Conservation (phyloP, 2,888 invertebrate species). For the Drosophila mulleri region DNA sequence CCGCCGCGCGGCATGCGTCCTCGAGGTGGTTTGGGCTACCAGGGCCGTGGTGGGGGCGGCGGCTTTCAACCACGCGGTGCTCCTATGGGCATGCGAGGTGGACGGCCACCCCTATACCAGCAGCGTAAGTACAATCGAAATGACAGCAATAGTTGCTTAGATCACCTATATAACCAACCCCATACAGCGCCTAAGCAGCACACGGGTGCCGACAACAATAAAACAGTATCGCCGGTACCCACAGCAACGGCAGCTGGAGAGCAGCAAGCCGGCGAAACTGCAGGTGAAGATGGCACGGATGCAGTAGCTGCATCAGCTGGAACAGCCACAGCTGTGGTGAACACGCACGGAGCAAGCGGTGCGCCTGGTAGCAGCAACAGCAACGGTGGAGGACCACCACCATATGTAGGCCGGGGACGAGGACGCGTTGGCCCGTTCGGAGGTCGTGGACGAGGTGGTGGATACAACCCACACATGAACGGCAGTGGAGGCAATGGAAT, state of each 20-base stretch:
- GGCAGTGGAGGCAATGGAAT: conserved; percentile 70
- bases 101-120: conserved; percentile 83
- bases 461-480: conserved; percentile 83
- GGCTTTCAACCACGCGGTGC: conserved; percentile 82
- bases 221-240: conserved; percentile 83
- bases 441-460: conserved; percentile 78
- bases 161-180: conserved; percentile 9
- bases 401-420: conserved; percentile 77
- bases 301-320: conserved; percentile 30
- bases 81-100: conserved; percentile 83
- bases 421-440: conserved; percentile 82
- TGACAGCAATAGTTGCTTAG: background rate
- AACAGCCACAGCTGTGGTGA: conserved; percentile 36
- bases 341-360: conserved; percentile 57
- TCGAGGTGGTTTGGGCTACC: conserved; percentile 80
- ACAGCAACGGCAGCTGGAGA: conserved; percentile 55
- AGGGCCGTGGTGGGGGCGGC: conserved; percentile 77
- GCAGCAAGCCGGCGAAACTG: conserved; percentile 36
- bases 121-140: conserved; percentile 80
- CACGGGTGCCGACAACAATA: conserved; percentile 83
- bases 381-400: conserved; percentile 60
- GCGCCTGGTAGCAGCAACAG: conserved; percentile 43
- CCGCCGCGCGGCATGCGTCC: conserved; percentile 82
- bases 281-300: conserved; percentile 55
- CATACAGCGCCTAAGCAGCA: conserved; percentile 82